These are phyloP conservation scores for Choristoneura fumiferana DNA, from an alignment of 1,140 invertebrate species.

Conservation along the genomic window DNA sequence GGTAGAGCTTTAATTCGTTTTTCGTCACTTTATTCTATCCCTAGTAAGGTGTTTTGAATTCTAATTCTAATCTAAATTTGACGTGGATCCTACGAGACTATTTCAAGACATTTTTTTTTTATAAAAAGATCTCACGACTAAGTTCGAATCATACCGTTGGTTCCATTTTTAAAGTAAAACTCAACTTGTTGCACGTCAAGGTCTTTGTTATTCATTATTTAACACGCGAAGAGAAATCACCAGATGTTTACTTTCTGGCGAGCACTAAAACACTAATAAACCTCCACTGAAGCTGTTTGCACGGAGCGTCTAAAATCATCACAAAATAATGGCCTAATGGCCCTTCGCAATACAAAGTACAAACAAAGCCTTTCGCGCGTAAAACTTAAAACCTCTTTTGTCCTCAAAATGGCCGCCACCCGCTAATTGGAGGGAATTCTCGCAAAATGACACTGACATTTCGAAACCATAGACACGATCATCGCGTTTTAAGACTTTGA, in stretches of 20 bases:
- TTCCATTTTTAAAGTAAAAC: no score
- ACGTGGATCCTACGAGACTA: no score
- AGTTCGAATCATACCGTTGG: no score
- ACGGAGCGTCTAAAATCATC: conserved; percentile 27
- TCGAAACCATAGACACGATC: conserved; percentile 48
- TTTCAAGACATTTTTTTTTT: no score
- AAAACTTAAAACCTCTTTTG: conserved; percentile 53
- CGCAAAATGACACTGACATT: conserved; percentile 41
- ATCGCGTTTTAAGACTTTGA: conserved; percentile 31
- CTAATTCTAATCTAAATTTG: no score
- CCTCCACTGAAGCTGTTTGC: not conserved
- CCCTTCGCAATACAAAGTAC: conserved; percentile 41
- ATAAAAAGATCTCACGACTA: no score
- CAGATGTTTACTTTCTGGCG: not conserved
- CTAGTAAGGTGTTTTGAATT: no score
- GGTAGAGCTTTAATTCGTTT: no score
- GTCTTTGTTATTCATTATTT: no score
- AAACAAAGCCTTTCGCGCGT: conserved; percentile 48
- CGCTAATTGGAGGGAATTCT: conserved; percentile 64
- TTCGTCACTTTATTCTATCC: no score
- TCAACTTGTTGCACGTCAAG: no score
- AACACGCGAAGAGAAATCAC: conserved; percentile 7
- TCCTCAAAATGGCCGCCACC: conserved; percentile 41
- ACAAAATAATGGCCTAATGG: conserved; percentile 46
- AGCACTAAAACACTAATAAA: conserved; percentile 15